A percentile compares a stretch with the other conserved stretches of the same genome.
phyloP scores from a whole-genome alignment of 2,113 vertebrate genomes.

The Rousettus leschenaultii region DNA sequence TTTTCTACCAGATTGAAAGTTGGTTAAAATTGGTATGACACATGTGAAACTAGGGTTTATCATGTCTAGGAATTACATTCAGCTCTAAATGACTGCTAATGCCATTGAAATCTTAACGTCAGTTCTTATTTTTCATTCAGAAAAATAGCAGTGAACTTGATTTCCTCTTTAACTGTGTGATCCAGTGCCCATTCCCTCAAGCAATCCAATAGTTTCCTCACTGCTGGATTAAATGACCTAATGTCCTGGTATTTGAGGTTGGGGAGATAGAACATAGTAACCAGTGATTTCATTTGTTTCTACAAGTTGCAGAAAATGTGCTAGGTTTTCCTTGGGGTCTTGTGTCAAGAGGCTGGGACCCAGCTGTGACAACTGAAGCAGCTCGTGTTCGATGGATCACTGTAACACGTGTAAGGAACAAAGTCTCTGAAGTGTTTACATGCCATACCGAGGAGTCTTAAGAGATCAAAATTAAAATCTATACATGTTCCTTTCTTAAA shows the following conservation, averaged over 20 bases:
- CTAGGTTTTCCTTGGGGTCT: background rate
- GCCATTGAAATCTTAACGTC: background rate
- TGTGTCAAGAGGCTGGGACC: background rate
- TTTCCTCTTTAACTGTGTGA: background rate
- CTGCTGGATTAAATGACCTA: accelerated
- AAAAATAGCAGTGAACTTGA: background rate
- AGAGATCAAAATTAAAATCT: background rate
- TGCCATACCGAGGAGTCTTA: background rate
- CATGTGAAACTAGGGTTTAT: slow-evolving; percentile 22
- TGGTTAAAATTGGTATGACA: background rate
- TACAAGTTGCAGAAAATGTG: background rate
- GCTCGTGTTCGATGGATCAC: background rate
- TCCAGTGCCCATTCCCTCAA: accelerated
- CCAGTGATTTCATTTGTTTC: background rate
- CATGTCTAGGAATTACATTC: background rate
- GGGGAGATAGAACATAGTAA: background rate
- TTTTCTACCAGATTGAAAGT: background rate
- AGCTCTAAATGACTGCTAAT: background rate
- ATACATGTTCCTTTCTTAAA: background rate
- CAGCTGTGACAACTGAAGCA: background rate
- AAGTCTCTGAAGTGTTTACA: background rate
- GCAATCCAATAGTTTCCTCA: background rate
- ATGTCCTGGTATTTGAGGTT: background rate
- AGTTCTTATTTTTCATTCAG: background rate
- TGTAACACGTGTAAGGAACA: background rate